These are phyloP conservation scores for Channa striata DNA, from an alignment of 2,797 vertebrate genomes.

Conservation along the genomic window DNA sequence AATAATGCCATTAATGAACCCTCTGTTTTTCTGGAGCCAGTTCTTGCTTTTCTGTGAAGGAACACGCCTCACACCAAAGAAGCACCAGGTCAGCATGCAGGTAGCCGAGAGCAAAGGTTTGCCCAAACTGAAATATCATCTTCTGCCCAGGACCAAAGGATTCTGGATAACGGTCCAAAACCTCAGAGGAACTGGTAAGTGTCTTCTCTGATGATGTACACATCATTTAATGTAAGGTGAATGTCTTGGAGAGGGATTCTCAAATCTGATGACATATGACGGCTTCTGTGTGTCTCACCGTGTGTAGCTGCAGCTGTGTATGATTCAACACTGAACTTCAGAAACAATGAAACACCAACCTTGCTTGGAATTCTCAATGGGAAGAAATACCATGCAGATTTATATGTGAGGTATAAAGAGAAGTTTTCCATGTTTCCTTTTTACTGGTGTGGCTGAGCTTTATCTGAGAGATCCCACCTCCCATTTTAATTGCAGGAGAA, in stretches of 20 bases:
- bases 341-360: constrained; percentile 92
- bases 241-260: constrained; percentile 13
- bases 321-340: constrained; percentile 98
- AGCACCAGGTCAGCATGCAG: constrained; percentile 96
- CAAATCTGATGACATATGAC: constrained; percentile 33
- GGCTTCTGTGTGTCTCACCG: constrained; percentile 15
- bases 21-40: constrained; percentile 73
- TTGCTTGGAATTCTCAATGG: constrained; percentile 93
- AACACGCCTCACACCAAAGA: constrained; percentile 95
- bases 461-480: constrained; percentile 17
- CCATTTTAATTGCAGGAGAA: constrained; percentile 84
- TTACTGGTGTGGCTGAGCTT: not conserved
- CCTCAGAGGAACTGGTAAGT: constrained; percentile 93
- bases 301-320: constrained; percentile 93
- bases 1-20: not conserved
- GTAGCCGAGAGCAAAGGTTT: constrained; percentile 96
- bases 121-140: constrained; percentile 94
- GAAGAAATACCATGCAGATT: constrained; percentile 94
- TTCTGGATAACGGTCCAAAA: constrained; percentile 93
- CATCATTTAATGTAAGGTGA: not conserved
- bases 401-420: constrained; percentile 89
- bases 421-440: not conserved
- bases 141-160: constrained; percentile 96
- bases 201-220: not conserved
- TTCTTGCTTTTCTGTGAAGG: constrained; percentile 97